phyloP scores from a whole-genome alignment of 2,888 invertebrate genomes.

The Drosophila differens region DNA sequence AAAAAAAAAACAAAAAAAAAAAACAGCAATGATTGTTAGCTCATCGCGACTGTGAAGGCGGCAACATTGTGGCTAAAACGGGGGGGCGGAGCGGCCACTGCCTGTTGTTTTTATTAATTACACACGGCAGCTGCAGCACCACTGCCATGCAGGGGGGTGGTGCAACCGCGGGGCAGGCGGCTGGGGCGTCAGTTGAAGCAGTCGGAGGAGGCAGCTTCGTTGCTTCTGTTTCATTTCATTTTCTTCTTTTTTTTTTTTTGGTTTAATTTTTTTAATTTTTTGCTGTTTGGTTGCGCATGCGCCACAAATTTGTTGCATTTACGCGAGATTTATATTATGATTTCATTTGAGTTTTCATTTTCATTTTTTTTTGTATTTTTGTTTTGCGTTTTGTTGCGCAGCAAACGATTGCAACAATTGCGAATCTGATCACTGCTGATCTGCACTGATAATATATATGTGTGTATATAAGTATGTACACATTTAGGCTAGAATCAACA shows the following conservation, averaged over 20 bases:
- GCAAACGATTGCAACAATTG: conserved; percentile 53
- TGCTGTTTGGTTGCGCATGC: conserved; percentile 74
- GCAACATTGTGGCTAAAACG: conserved; percentile 36
- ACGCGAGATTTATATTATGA: conserved; percentile 80
- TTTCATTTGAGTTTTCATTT: conserved; percentile 61
- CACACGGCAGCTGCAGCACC: conserved; percentile 62
- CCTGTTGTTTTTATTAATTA: conserved; percentile 79
- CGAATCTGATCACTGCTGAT: conserved; percentile 28
- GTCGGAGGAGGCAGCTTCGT: conserved; percentile 35
- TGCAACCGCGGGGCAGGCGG: not conserved
- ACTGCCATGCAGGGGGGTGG: not conserved
- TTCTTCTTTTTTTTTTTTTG: not conserved
- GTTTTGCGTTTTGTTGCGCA: conserved; percentile 26
- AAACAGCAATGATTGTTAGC: conserved; percentile 58
- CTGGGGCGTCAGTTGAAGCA: not conserved
- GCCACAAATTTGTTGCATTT: conserved; percentile 82
- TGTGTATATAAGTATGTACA: not conserved
- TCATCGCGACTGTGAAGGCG: conserved; percentile 58
- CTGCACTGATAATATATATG: not conserved
- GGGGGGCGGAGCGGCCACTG: conserved; percentile 39
- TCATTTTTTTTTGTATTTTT: conserved; percentile 24
- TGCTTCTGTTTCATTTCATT: conserved; percentile 39
- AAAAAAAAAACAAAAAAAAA: not conserved
- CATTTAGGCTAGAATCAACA: not conserved
- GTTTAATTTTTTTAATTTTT: not conserved